Conservation (phyloP, 2,113 vertebrate species). For the Cryptoleucopteryx plumbea region DNA sequence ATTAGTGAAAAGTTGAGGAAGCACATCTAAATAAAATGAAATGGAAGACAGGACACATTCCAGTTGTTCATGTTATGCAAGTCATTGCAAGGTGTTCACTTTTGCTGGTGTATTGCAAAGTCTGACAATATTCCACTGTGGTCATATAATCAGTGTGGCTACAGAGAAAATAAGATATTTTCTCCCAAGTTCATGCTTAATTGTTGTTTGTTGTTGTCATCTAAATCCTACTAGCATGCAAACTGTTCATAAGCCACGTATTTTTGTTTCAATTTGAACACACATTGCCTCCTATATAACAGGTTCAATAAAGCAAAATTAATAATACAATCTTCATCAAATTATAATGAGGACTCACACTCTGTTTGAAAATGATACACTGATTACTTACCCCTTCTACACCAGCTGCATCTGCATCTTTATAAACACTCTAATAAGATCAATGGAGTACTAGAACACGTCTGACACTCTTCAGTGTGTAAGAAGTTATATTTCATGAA, state of each 20-base stretch:
- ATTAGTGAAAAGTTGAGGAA: neutral
- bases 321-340: neutral
- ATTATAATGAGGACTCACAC: neutral
- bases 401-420: neutral
- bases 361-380: neutral
- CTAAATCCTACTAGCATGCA: neutral
- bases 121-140: neutral
- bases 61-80: neutral
- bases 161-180: neutral
- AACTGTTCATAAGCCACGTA: neutral
- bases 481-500: neutral
- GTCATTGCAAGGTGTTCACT: neutral
- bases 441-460: neutral
- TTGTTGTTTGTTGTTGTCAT: neutral
- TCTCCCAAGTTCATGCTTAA: neutral
- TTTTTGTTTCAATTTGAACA: neutral
- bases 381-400: neutral
- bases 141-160: neutral
- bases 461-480: neutral
- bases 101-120: neutral
- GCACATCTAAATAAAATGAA: neutral
- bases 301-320: neutral
- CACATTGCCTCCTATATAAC: neutral
- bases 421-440: neutral
- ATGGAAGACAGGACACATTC: neutral